Base-by-base conservation (phyloP, 2,113 vertebrate genomes). In the Prinia subflava region DNA sequence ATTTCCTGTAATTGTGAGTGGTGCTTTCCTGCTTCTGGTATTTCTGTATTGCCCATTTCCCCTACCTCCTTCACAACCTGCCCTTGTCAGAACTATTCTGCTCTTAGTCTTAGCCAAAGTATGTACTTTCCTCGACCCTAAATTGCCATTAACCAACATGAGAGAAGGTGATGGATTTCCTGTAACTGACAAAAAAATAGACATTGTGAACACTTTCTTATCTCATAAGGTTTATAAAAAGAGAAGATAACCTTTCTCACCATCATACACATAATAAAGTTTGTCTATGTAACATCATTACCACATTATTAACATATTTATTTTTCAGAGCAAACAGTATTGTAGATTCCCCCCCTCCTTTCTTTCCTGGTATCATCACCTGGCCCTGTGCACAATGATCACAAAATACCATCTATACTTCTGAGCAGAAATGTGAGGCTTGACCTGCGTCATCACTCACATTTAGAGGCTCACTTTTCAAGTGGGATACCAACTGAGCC, bases 1-100 rank as follows among this genome's bases (percentile, higher is more conserved):
- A 87, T 89, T 94, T 96, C 92, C 87, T 95, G 69, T 87, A 78
- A 87, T 86, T 91, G 89, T 95, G 28, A 81, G 20, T 35, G 53
- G 62, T 1, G 1, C 87, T 59, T 91, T 95, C 73, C 84, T 93
- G 67, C 79, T 85, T 86, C 71, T 94, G 70, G 39, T 85, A 31
- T 76, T 87, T 76, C 89, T 93, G 42, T 59, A 74, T 90, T 94
- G 69, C 42, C 79, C 17, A 16, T n/a, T 94, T 94, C 47, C 42
- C 52, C 39, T 10, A 27, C 57, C 76, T 93, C 50, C 82, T 89
- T 91, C 55, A 50, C 24, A 77, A 68, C 55, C 46, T 91, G 57
- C 59, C 27, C 70, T 62, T 73, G 46, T 71, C 44, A 78, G 33
- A 92, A 77, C n/a, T 47, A 25, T 57, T 76, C 84, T 87, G 59